phyloP scores from a whole-genome alignment of 2,113 vertebrate species.

The Gulo gulo region DNA sequence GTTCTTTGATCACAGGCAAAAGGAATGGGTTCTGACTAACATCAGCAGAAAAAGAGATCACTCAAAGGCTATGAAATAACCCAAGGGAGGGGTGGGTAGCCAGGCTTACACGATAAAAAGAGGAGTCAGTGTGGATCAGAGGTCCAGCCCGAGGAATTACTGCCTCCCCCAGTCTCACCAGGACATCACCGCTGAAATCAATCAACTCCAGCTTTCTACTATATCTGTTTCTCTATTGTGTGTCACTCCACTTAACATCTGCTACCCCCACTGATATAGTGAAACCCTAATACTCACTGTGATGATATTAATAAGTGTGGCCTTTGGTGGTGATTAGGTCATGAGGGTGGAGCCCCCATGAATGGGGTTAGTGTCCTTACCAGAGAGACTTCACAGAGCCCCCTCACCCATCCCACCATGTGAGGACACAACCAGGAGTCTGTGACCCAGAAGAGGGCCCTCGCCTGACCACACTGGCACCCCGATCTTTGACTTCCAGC shows the following conservation, averaged over 20 bases:
- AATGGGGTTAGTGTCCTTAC: background rate
- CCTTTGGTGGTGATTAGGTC: background rate
- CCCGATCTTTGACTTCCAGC: background rate
- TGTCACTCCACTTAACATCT: background rate
- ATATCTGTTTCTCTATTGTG: background rate
- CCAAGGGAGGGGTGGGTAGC: background rate
- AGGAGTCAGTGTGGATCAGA: background rate
- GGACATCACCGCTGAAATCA: background rate
- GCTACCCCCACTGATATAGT: background rate
- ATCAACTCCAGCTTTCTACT: background rate
- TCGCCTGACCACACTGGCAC: background rate
- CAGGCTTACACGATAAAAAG: background rate
- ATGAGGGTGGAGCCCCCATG: background rate
- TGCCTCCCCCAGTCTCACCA: background rate
- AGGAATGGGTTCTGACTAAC: constrained; percentile 39
- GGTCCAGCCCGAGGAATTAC: background rate
- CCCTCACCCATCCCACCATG: background rate
- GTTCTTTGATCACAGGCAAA: constrained; percentile 55
- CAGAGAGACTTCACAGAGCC: background rate
- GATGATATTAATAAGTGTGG: background rate
- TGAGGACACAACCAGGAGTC: background rate
- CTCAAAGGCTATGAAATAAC: background rate
- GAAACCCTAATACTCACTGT: background rate
- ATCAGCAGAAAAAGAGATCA: constrained; percentile 57
- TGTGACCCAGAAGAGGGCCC: background rate